Base-by-base conservation (phyloP, 2,888 invertebrate genomes). In the Tetranychus piercei region DNA sequence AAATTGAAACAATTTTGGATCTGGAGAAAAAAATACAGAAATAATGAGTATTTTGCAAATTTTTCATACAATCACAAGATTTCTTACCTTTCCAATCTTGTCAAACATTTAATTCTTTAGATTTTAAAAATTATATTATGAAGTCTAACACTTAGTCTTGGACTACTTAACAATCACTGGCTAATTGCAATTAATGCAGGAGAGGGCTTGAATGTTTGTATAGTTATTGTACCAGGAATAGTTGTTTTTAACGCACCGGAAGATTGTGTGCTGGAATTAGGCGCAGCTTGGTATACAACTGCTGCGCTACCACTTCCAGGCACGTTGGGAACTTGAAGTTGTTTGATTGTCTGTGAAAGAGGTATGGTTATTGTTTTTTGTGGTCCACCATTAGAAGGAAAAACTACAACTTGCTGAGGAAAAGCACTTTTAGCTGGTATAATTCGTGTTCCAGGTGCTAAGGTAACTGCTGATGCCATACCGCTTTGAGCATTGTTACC, bases 341-440 rank as follows among this genome's bases (percentile, higher is more conserved):
- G 22, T 73, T 75, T 73, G n/a, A 74, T 43, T 18, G 69, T 22
- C 20, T 75, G 75, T 45, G 45, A 69, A 73, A 75, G 69, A 34
- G 75, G 73, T 44, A 75, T 15, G 1, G 73, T 67, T n/a, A 73
- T 65, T 11, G 73, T 73, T 65, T 73, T 73, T 75, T 66, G 66
- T 44, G 22, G 70, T 4, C 23, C 23, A 73, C 23, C 70, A n/a
- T 44, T 69, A n/a, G 67, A 44, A 20, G 69, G 44, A n/a, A 75
- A 64, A 64, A 75, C 72, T 18, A 75, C 67, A n/a, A 55, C 69
- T 72, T 74, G 74, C 22, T 70, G 74, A 81, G 78, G 78, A 55
- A 80, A 78, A 22, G 82, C 34, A 34, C 34, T 81, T 55, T 79
- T 79, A 6, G 81, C 81, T 74, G 82, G 77, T 1, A 34, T 34